Evolutionary conservation across 2,888 invertebrate species (phyloP).

Genomic region (Heliconius hortense): DNA sequence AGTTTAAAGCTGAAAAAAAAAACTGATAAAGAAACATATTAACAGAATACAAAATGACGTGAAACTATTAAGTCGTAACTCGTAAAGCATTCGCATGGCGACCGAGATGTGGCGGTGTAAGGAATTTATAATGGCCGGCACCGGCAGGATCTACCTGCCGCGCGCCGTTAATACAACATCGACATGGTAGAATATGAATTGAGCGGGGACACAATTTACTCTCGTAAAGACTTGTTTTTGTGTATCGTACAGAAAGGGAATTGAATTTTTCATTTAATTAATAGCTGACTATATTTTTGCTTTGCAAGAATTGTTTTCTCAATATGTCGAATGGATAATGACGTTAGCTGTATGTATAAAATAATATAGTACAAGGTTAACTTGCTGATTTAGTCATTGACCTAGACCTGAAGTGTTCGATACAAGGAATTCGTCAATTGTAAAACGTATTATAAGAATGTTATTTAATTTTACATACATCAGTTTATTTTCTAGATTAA

Average conservation of each 20-base stretch:
- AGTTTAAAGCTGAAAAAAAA: no score
- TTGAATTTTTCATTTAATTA: not conserved
- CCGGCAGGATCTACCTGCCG: constrained; percentile 45
- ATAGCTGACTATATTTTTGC: not conserved
- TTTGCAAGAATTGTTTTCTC: not conserved
- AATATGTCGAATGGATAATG: not conserved
- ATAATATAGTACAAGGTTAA: not conserved
- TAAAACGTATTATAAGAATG: not conserved
- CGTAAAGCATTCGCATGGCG: constrained; percentile 36
- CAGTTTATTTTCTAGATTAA: not conserved
- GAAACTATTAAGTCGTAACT: constrained; percentile 30
- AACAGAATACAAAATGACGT: not conserved
- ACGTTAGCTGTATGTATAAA: not conserved
- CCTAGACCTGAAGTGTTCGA: not conserved
- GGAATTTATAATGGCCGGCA: constrained; percentile 49
- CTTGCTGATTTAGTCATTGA: not conserved
- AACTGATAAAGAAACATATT: not conserved
- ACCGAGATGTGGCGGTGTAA: constrained; percentile 49
- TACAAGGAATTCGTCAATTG: not conserved
- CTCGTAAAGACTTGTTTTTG: constrained; percentile 20
- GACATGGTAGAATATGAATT: constrained; percentile 31
- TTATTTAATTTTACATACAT: not conserved
- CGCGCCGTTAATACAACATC: constrained; percentile 43
- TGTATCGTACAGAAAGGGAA: not conserved
- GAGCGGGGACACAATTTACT: constrained; percentile 21